These are phyloP conservation scores for Plagodis pulveraria DNA, from an alignment of 2,888 invertebrate genomes.

Conservation along the genomic window DNA sequence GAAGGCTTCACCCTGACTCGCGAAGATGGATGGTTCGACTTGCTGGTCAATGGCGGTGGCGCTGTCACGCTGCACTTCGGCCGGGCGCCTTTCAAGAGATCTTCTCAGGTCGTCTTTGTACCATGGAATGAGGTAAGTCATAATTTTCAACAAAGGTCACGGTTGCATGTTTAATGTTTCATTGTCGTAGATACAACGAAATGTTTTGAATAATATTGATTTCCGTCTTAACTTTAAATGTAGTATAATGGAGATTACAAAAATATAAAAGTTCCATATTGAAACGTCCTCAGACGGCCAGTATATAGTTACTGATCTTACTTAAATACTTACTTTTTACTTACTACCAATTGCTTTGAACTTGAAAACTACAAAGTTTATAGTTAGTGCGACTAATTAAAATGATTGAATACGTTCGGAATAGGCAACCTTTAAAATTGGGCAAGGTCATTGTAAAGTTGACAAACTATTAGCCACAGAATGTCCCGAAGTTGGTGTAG, in stretches of 20 bases:
- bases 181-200: too few species aligned
- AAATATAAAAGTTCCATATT: too few species aligned
- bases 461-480: slow-evolving; percentile 1
- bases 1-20: slow-evolving; percentile 98
- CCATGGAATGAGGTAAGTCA: slow-evolving; percentile 96
- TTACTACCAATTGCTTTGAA: too few species aligned
- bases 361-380: background rate
- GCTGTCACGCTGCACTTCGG: slow-evolving; percentile 98
- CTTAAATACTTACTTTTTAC: too few species aligned
- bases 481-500: slow-evolving; percentile 23
- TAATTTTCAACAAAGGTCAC: too few species aligned
- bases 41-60: slow-evolving; percentile 99
- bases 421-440: slow-evolving; percentile 22
- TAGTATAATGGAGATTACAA: too few species aligned
- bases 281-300: too few species aligned
- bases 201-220: too few species aligned
- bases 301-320: too few species aligned
- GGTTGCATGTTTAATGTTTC: too few species aligned
- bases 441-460: slow-evolving; percentile 18
- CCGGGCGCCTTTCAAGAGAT: slow-evolving; percentile 94
- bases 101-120: slow-evolving; percentile 94
- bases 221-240: too few species aligned
- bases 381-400: background rate
- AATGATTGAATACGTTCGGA: background rate
- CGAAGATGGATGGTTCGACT: slow-evolving; percentile 98